Evolutionary conservation across 2,797 vertebrate genomes (phyloP), one percentile per base, ranked within the genome.

Genomic region (Danio albolineatus): DNA sequence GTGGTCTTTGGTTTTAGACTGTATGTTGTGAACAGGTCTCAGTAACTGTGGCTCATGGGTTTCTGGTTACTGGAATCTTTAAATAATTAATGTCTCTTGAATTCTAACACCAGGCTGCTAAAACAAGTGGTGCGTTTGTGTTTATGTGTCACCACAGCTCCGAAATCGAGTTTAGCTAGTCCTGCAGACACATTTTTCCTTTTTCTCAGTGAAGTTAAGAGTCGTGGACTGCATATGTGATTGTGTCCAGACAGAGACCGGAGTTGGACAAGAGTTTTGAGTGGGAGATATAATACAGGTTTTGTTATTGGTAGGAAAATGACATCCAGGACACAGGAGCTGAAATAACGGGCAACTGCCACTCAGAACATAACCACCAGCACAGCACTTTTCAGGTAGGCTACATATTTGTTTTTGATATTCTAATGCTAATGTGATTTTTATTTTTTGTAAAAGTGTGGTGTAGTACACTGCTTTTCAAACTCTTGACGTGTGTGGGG

Each of bases 81-180:
- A 87, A 92, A 95, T 95, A 88, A 94, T 94, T 95, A 89, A 95
- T 93, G 90, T 41, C 71, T 83, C 87, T 81, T 86, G 89, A 89
- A 89, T 90, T 90, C 67, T 84, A 92, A 92, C 89, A 92, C 92
- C 92, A 91, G 89, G 86, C 92, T 87, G 90, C 88, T 21, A 69
- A 70, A 80, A 62, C 75, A 17, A 61, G 72, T 12, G 14, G 59
- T 60, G 60, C 12, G 38, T 66, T 51, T 73, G 64, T 64, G 61
- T 14, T 59, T 49, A 21, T 48, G 43, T 57, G 28, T 73, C 41
- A n/a, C 17, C 21, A 0, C 19, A 69, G 56, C 67, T 71, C 64
- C 57, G 48, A 19, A 74, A 78, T 39, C 12, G 13, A 59, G 41
- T 60, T 48, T 21, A 73, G 59, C 36, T 64, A 38, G 60, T 62